Conservation (phyloP, 37 sponge, comb jelly and placozoan species). For the Mnemiopsis leidyi region DNA sequence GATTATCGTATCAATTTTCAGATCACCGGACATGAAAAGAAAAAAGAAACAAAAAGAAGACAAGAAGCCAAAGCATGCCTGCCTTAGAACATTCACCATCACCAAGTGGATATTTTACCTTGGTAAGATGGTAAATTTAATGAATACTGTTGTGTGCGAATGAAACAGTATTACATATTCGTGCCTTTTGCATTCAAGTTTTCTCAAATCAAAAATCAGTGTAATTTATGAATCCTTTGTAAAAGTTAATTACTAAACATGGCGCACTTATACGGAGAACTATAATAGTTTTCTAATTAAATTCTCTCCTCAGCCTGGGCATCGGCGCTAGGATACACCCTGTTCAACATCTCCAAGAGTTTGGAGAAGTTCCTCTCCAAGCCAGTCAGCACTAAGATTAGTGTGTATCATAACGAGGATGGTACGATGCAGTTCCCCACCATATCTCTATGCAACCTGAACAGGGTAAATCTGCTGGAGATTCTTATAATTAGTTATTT, state of each 20-base stretch:
- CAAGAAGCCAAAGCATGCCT: neutral
- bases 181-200: too few relatives aligned
- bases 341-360: conserved; percentile 1
- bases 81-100: neutral
- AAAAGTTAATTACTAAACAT: neutral
- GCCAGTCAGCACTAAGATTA: conserved; percentile 37
- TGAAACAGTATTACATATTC: neutral
- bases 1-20: too few relatives aligned
- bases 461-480: neutral
- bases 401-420: conserved; percentile 13
- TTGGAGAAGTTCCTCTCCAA: neutral
- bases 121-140: neutral
- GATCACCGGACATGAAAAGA: neutral
- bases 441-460: conserved; percentile 2
- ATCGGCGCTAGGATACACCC: neutral
- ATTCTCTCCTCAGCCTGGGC: neutral
- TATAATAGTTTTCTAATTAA: neutral
- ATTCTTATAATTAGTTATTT: neutral
- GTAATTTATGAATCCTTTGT: neutral
- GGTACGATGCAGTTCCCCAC: conserved; percentile 19
- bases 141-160: too few relatives aligned
- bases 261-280: neutral
- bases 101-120: conserved; percentile 21
- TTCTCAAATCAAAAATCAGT: neutral
- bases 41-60: neutral